Base-by-base conservation (phyloP, 2,888 invertebrate genomes). In the Pheosia gnoma region DNA sequence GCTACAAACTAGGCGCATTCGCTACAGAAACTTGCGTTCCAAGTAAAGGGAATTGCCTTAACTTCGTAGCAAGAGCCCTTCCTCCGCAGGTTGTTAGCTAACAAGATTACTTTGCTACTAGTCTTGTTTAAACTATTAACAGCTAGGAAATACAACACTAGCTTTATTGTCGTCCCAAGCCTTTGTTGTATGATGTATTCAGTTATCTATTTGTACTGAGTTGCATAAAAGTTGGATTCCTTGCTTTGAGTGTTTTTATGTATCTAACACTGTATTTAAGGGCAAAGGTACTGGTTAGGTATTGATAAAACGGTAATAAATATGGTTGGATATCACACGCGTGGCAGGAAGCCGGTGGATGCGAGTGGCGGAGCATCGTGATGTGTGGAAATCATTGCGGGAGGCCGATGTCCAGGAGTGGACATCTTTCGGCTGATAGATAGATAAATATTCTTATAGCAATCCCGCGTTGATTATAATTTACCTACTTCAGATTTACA, bases 41-140 rank as follows among this genome's bases (percentile, higher is more conserved):
- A 86, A 86, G 87, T 85, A 84, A 86, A 86, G 85, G 80, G 84
- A 87, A 90, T 88, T 87, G 85, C 81, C 83, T 80, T 79, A 89
- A 90, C 87, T 89, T 86, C 60, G 73, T 72, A 70, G 72, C 60
- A 72, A 84, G 85, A 80, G 80, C 85, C 87, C 86, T 86, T 87
- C 81, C 75, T 77, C 74, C 73, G 81, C 84, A 84, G 84, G 83
- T 87, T 86, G 87, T 88, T 88, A 85, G 84, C 84, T 88, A 89
- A 90, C 89, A 86, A 88, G 85, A 85, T 89, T 86, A 89, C 84
- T 86, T 85, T 80, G 83, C 71, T 71, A 74, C 81, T 81, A 78
- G 78, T 77, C 83, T 83, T 83, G 84, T 84, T 85, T 83, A 83
- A 89, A 88, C 84, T 86, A 84, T 86, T 86, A 87, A 83, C 81